Base-by-base conservation (phyloP, 92 coral and sea anemone genomes). In the Scolanthus callimorphus region DNA sequence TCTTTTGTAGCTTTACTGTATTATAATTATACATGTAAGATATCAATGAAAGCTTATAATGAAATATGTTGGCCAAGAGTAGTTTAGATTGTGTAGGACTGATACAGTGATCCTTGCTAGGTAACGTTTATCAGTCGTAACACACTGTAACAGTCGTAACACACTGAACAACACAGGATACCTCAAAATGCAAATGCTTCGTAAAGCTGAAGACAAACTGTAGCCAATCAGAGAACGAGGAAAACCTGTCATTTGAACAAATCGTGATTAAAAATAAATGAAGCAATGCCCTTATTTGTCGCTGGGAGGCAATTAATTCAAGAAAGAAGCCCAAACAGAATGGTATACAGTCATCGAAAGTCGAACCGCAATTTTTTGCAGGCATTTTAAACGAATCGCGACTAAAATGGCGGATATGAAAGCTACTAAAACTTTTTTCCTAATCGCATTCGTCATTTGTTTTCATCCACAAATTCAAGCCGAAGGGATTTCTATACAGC, bases 221-320 rank as follows among this genome's bases (percentile, higher is more conserved):
- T 76, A 62, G 29, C 95, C 95, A 86, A 86, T 86, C 63, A 43
- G 21, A 27, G 27, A 49, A 24, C 57, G 20, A 49, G 25, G 19
- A 45, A 44, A 85, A 83, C 90, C 86, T 88, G 96, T 62, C 80
- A 59, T 64, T 67, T 55, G 78, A 51, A 74, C 71, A 44, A 67
- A 52, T 62, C 74, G 69, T 80, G 73, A n/a, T 88, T 88, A 88
- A 83, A 88, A 83, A 77, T 88, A 57, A 60, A 88, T 88, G 90
- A 88, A 78, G 70, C 71, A 63, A 83, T 87, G 76, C 77, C 95
- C 95, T 66, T 86, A 86, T 86, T 82, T 86, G 95, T 86, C 82
- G 76, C 78, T 72, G 76, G 78, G 80, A 69, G 79, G 87, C 84
- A 78, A 74, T 81, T 83, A 78, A 60, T 73, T 77, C 78, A 56